Base-by-base conservation (phyloP, 1,140 invertebrate genomes). In the Venturia canescens region DNA sequence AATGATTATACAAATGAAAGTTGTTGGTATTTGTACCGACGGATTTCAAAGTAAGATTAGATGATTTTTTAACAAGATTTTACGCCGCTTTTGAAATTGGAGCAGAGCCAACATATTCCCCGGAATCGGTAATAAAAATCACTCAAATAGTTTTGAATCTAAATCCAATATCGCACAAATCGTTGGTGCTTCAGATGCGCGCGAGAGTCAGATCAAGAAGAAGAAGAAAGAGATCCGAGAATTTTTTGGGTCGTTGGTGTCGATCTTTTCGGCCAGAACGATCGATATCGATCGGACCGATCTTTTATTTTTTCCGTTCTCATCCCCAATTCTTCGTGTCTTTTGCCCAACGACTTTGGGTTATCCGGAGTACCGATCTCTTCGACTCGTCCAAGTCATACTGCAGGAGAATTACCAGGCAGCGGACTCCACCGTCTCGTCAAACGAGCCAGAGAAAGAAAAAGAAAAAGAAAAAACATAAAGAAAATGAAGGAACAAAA, bases 121-220 rank as follows among this genome's bases (percentile, higher is more conserved):
- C 7, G 11, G 13, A 57, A 77, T 77, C 57, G 53, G 75, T 77
- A 83, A 83, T 86, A 86, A 86, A 85, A 87, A 44, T 44, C 85
- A 1, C 66, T 66, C 66, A 31, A 79, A 79, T 72, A 53, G 15
- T 38, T 1, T 4, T 6, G 53, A 79, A 90, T 89, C 89, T 89
- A 89, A 87, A 91, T 91, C 89, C 88, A 86, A 90, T 90, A 91
- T 90, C 89, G 88, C 82, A 80, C 16, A 31, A 72, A 83, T 87
- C 85, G 85, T 83, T 79, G 72, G 26, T 75, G 69, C 67, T 34
- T 78, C 80, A 79, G 83, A 80, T 82, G 78, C 18, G 48, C 5
- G 71, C 6, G 48, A 57, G 13, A n/a, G n/a, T n/a, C n/a, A n/a
- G 23, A 29, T 38, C 27, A 38, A 21, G 13, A 53, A 23, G 48